phyloP scores from a whole-genome alignment of 2,888 invertebrate genomes.

The Chymomyza caudatula region DNA sequence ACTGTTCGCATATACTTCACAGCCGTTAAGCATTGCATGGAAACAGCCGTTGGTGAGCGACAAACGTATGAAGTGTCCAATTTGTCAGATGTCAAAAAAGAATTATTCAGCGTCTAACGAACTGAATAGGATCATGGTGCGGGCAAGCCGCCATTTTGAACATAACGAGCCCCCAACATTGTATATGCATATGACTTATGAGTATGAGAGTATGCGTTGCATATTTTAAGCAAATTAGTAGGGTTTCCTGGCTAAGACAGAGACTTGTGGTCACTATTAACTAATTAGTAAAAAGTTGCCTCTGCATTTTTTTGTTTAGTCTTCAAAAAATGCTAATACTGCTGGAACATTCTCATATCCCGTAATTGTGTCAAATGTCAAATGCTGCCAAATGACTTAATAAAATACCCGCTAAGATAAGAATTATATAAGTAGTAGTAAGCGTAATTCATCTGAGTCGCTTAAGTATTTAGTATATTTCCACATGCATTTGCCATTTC shows the following conservation, averaged over 20 bases:
- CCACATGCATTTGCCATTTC: neutral
- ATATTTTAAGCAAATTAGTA: conserved; percentile 36
- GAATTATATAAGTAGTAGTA: neutral
- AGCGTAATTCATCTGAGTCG: conserved; percentile 9
- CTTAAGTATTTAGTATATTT: neutral
- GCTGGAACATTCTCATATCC: neutral
- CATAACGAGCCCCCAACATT: neutral
- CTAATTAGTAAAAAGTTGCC: neutral
- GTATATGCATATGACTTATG: neutral
- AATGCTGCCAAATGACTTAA: conserved; percentile 17
- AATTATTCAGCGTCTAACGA: conserved; percentile 41
- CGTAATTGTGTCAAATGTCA: neutral
- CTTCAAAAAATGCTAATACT: no score
- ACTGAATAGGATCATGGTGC: conserved; percentile 8
- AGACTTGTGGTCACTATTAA: conserved; percentile 5
- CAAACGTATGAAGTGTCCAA: conserved; percentile 37
- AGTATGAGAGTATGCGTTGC: neutral
- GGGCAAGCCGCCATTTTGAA: conserved; percentile 7
- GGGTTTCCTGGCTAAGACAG: neutral
- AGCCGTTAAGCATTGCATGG: neutral
- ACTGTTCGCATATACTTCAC: neutral
- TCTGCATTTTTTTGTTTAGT: neutral
- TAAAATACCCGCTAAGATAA: neutral
- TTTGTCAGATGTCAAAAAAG: conserved; percentile 73
- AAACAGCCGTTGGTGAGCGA: neutral